Base-by-base conservation (phyloP, 2,797 vertebrate species). In the Somateria mollissima region DNA sequence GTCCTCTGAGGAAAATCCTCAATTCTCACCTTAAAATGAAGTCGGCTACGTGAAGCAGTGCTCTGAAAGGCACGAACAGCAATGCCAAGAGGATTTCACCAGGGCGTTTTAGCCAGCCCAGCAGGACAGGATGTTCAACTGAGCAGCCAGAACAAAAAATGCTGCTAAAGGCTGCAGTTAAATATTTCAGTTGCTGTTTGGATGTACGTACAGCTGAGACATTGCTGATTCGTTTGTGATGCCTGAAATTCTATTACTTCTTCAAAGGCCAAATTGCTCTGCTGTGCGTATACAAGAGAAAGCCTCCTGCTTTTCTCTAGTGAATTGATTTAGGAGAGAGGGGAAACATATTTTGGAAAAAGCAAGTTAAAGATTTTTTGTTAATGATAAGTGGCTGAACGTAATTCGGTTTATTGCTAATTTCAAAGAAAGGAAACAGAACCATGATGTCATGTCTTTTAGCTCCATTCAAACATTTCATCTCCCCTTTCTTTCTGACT, bases 391-490 rank as follows among this genome's bases (percentile, higher is more conserved):
- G 77, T 90, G 80, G 67, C 54, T 84, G 22, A 86, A 47, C 11
- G 27, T 87, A 93, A 94, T 95, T 87, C 43, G 58, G 61, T 94
- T 96, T 84, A 60, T 89, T 89, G 16, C 57, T 89, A 89, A 89
- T 94, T 92, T 51, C 75, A 89, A 91, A 82, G 60, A 89, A 84
- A 79, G 64, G 74, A 94, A 92, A 65, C 47, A 94, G 83, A 69
- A 13, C 57, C 91, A 94, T 92, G 74, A 94, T 89, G 71, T 95
- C 85, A 87, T 84, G 83, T 77, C 88, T 90, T 84, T 86, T 76
- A 79, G 37, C 22, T 94, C 67, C 64, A 74, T 87, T 90, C 67
- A 76, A 56, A 77, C 5, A 10, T 79, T 84, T 71, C 24, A 82
- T 74, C 53, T 76, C 51, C 56, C 87, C 76, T 88, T 86, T 64